These are phyloP conservation scores for Eurypyga helias DNA, from an alignment of 2,113 vertebrate genomes.

Conservation along the genomic window DNA sequence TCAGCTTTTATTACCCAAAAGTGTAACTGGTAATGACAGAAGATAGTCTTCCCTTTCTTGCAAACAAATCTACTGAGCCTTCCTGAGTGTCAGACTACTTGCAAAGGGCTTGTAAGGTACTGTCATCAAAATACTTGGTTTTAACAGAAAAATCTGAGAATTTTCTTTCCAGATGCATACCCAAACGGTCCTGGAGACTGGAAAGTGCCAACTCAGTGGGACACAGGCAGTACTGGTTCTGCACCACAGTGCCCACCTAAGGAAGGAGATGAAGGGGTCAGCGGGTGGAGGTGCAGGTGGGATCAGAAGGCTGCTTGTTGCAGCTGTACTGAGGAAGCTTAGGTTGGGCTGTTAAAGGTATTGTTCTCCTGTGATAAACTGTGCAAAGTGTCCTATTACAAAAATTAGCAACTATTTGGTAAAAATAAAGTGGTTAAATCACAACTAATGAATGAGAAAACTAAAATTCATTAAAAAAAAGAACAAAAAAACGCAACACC, in stretches of 20 bases:
- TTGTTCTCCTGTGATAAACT: not conserved
- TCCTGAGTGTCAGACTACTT: not conserved
- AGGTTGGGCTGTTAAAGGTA: not conserved
- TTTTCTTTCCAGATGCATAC: not conserved
- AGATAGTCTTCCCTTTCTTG: not conserved
- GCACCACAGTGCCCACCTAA: not conserved
- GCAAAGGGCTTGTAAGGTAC: not conserved
- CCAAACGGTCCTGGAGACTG: not conserved
- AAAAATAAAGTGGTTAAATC: slow-evolving; percentile 18
- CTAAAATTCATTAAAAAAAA: not conserved
- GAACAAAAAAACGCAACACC: not conserved
- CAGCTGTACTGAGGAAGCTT: not conserved
- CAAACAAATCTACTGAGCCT: not conserved
- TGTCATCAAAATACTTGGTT: not conserved
- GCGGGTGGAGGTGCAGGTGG: not conserved
- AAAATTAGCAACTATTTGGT: not conserved
- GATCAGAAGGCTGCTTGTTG: not conserved
- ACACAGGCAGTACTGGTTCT: not conserved
- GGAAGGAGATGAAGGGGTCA: not conserved
- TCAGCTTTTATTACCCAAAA: not conserved
- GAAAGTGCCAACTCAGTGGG: not conserved
- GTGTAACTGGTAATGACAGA: not conserved
- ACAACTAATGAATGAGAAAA: not conserved
- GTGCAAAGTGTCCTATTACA: not conserved
- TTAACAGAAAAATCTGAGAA: not conserved